Percentiles rank a stretch among this genome's conserved stretches.
phyloP scores from a whole-genome alignment of 2,888 invertebrate species.

The Microctonus hyperodae region DNA sequence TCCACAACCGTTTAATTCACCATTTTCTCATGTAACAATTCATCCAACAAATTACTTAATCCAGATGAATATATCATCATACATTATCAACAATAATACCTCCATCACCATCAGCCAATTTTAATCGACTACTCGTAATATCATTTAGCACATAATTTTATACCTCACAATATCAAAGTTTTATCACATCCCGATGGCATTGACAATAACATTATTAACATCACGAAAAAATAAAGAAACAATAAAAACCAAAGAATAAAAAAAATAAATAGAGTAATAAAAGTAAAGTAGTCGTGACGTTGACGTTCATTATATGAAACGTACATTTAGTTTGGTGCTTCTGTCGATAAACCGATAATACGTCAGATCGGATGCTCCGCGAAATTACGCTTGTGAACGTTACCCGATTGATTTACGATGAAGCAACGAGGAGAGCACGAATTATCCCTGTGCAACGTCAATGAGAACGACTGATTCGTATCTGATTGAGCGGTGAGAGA shows the following conservation, averaged over 20 bases:
- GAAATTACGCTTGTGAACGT: slow-evolving; percentile 17
- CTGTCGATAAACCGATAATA: slow-evolving; percentile 22
- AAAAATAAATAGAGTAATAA: no score
- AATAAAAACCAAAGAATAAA: neutral
- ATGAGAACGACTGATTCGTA: slow-evolving; percentile 33
- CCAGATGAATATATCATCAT: neutral
- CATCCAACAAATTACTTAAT: neutral
- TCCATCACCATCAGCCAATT: neutral
- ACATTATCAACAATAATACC: neutral
- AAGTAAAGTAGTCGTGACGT: neutral
- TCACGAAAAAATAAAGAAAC: neutral
- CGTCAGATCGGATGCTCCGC: slow-evolving; percentile 20
- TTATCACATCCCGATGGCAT: slow-evolving; percentile 11
- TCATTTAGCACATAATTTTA: slow-evolving; percentile 3
- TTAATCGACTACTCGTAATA: slow-evolving; percentile 3
- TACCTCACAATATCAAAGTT: slow-evolving; percentile 1
- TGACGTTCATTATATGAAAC: slow-evolving; percentile 18
- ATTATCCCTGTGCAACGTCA: slow-evolving; percentile 23
- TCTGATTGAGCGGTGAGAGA: slow-evolving; percentile 27
- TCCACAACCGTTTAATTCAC: neutral
- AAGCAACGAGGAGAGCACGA: slow-evolving; percentile 10
- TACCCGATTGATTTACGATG: slow-evolving; percentile 20
- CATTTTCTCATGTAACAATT: neutral
- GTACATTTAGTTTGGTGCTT: slow-evolving; percentile 7
- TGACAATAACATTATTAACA: neutral